A percentile compares a stretch with the other conserved stretches of the same genome.
Conservation (phyloP, 2,888 invertebrate genomes). For the Trachelus tabidus region DNA sequence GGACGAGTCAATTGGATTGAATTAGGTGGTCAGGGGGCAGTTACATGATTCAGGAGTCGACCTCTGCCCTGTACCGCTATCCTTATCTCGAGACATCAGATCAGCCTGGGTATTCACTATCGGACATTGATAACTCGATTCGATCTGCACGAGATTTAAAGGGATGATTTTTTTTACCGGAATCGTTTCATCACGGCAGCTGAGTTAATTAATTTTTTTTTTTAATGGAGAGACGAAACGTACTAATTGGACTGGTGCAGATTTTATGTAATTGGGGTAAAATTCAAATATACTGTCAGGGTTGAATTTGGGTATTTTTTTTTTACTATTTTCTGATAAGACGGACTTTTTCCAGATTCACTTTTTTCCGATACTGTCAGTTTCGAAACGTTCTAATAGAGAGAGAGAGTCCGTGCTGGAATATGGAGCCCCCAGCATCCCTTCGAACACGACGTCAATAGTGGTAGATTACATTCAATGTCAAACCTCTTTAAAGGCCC, state of each 20-base stretch:
- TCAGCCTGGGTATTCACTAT: neutral
- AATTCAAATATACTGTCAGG: neutral
- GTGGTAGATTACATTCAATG: constrained; percentile 19
- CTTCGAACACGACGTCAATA: constrained; percentile 14
- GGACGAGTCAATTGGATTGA: neutral
- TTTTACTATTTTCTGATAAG: neutral
- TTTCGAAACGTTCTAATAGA: neutral
- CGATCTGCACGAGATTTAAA: neutral
- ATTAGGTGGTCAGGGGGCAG: neutral
- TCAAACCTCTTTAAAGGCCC: constrained; percentile 10
- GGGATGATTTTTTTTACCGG: neutral
- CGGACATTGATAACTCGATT: neutral
- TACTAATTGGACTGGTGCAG: neutral
- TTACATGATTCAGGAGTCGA: constrained; percentile 21
- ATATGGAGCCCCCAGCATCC: neutral
- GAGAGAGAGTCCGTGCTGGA: neutral
- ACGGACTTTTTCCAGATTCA: neutral
- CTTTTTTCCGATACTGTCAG: neutral
- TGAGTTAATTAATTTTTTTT: neutral
- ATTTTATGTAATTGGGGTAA: neutral
- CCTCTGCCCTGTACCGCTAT: constrained; percentile 18
- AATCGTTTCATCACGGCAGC: neutral
- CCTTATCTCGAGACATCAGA: neutral
- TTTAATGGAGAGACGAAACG: neutral
- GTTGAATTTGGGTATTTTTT: too few species aligned